Base-by-base conservation (phyloP, 2,888 invertebrate genomes). In the Ochropleura leucogaster region DNA sequence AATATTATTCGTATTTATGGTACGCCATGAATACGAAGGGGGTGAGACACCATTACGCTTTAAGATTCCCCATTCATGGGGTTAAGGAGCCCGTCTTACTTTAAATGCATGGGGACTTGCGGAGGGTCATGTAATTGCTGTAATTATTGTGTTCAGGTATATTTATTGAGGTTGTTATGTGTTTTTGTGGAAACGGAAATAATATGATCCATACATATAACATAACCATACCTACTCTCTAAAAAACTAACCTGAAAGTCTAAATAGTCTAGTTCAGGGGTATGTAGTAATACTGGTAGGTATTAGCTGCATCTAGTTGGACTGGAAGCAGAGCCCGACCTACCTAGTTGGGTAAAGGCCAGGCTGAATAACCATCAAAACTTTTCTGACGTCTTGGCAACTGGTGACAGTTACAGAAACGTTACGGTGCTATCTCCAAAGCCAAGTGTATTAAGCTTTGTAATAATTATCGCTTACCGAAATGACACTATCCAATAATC, bases 11-110 rank as follows among this genome's bases (percentile, higher is more conserved):
- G 89, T 87, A 91, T 90, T 91, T 87, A 87, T 87, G 85, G 90
- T 90, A 88, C 77, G 88, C 90, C 91, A 95, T 95, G 95, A 95
- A 95, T 96, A 93, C 91, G 84, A 90, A 93, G 94, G 91, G 95
- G 95, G 93, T 93, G 92, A 89, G 85, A 84, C 85, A 89, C 92
- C 93, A 92, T 94, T 92, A 92, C 89, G 85, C 89, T 92, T 82
- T 91, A 94, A 95, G 94, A 94, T 94, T 93, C 90, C 79, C 93
- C 92, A 95, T 96, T 96, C 95, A 95, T 95, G 89, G 93, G 90
- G 89, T 89, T 89, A 90, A 92, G 91, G 78, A 77, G 75, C 68
- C 86, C 90, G 92, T 91, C 92, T 92, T 91, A 83, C 74, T 85
- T 78, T 91, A 90, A 94, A 93, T 94, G 92, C 90, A 92, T 91